Base-by-base conservation (phyloP, 1,140 invertebrate genomes). In the Drosophila pallidifrons region DNA sequence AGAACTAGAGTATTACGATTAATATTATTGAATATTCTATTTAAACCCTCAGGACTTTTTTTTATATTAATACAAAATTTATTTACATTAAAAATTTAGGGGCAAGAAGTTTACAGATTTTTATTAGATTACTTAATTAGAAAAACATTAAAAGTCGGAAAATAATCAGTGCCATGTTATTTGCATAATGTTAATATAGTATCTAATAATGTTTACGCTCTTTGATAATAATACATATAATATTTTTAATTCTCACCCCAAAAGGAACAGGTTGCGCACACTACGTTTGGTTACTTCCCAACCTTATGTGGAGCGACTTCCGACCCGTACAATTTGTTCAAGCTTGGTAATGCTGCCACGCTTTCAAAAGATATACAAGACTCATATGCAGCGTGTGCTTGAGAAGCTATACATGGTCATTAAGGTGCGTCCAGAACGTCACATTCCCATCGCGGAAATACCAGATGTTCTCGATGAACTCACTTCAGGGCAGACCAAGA, bases 351-450 rank as follows among this genome's bases (percentile, higher is more conserved):
- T 70, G 20, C n/a, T 87, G 41, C 83, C 83, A 0, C 80, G 83
- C 1, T 87, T 87, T 30, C 54, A 64, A 28, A 73, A 81, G 8
- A 45, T 81, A 11, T 80, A 78, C 58, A 91, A 89, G 16, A 91
- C 58, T 58, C 47, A 60, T 15, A n/a, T 72, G 5, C 70, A 83
- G 47, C 57, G 57, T 30, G 46, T 79, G 10, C 70, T 91, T 0
- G 91, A 83, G 15, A 83, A 80, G 41, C 25, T 92, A 1, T 89
- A 85, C 16, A 4, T 77, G 7, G 58, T 66, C 0, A 71, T 92
- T 7, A 81, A 82, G 35, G 15, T 65, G 1, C 45, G 67, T 4
- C 77, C 67, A 1, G 28, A 46, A 3, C 41, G 67, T n/a, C 52
- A 70, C 8, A 41, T 92, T 5, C 52, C 77, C 0, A 32, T 75